Evolutionary conservation across 2,888 invertebrate species (phyloP).

Genomic region (Mechanitis mazaeus): DNA sequence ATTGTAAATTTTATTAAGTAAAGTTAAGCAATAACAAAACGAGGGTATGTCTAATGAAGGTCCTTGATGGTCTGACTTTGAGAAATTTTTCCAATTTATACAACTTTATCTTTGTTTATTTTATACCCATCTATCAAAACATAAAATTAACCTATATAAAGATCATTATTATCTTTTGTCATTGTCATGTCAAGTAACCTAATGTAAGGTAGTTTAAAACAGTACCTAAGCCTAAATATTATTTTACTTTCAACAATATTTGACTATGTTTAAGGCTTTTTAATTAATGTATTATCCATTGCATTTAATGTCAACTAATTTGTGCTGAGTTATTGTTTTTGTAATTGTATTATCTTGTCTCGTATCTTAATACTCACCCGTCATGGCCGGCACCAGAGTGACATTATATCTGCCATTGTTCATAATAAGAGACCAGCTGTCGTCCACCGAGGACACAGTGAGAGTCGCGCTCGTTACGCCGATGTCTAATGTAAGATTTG

Average conservation of each 20-base stretch:
- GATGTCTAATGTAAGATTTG: constrained; percentile 56
- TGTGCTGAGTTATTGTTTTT: too few relatives aligned
- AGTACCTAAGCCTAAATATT: too few relatives aligned
- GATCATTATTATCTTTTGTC: not conserved
- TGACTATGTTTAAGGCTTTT: not conserved
- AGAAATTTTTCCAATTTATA: too few relatives aligned
- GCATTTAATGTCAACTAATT: too few relatives aligned
- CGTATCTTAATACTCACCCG: constrained; percentile 40
- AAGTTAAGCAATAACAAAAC: not conserved
- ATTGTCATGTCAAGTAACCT: too few relatives aligned
- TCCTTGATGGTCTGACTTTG: not conserved
- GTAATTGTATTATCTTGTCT: too few relatives aligned
- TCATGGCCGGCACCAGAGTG: constrained; percentile 55
- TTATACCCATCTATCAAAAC: constrained; percentile 1
- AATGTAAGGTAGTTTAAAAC: too few relatives aligned
- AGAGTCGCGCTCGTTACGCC: constrained; percentile 43
- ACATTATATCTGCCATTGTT: constrained; percentile 60
- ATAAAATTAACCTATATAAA: not conserved
- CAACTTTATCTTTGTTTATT: not conserved
- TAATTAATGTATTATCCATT: too few relatives aligned
- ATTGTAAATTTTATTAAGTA: too few relatives aligned
- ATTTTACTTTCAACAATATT: not conserved
- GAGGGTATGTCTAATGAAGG: not conserved
- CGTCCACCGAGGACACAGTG: constrained; percentile 48
- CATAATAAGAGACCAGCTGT: constrained; percentile 52